phyloP scores from a whole-genome alignment of 2,113 vertebrate genomes.

The Fregata magnificens region DNA sequence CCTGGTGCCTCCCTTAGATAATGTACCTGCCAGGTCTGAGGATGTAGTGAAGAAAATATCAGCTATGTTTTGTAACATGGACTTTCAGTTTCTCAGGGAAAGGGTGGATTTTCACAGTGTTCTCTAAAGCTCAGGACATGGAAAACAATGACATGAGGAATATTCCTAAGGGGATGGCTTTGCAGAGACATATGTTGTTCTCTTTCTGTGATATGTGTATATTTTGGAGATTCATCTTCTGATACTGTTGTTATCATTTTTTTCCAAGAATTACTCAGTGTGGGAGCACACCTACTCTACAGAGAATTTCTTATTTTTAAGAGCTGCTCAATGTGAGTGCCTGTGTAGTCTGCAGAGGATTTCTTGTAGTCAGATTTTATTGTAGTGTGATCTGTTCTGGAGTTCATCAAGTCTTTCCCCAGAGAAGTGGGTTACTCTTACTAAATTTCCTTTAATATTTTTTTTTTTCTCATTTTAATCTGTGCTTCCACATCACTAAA shows the following conservation, averaged over 20 bases:
- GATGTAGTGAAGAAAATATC: background rate
- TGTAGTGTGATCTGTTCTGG: background rate
- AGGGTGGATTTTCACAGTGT: background rate
- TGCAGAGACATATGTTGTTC: background rate
- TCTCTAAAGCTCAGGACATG: background rate
- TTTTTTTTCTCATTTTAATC: background rate
- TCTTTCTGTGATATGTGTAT: background rate
- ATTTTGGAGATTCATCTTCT: slow-evolving; percentile 1
- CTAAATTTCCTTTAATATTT: background rate
- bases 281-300: background rate
- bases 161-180: background rate
- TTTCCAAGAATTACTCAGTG: background rate
- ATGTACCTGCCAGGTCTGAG: background rate
- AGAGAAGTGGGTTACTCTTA: background rate
- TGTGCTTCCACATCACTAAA: background rate
- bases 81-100: background rate
- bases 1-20: background rate
- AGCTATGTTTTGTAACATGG: background rate
- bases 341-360: background rate
- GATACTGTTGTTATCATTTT: background rate
- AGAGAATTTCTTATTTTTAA: background rate
- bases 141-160: background rate
- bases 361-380: background rate
- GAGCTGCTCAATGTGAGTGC: background rate
- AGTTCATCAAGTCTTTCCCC: background rate